Conservation (phyloP, 2,797 vertebrate species). For the Kryptopterus vitreolus region DNA sequence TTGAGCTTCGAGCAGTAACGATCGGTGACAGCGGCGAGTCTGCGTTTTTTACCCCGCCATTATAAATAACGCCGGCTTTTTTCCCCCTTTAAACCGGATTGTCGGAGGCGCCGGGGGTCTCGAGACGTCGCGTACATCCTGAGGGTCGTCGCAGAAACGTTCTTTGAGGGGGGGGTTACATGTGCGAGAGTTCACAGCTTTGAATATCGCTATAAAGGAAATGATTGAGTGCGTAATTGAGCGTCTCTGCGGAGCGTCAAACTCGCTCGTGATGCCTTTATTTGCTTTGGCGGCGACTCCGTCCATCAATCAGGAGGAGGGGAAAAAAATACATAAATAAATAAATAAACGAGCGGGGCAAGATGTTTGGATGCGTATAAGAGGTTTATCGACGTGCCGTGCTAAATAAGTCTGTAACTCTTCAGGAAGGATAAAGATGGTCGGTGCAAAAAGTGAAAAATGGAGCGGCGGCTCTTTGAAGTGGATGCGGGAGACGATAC, state of each 20-base stretch:
- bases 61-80: conserved; percentile 38
- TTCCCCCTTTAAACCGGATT: conserved; percentile 25
- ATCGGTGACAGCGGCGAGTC: conserved; percentile 30
- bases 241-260: conserved; percentile 32
- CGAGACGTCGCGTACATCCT: conserved; percentile 8
- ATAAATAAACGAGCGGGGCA: background rate
- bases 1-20: conserved; percentile 33
- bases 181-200: conserved; percentile 44
- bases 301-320: conserved; percentile 17
- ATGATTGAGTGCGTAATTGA: conserved; percentile 11
- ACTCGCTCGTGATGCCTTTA: conserved; percentile 23
- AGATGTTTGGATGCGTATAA: conserved; percentile 32
- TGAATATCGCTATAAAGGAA: conserved; percentile 38
- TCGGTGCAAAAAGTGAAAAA: conserved; percentile 19
- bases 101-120: conserved; percentile 44
- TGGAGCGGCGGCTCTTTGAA: conserved; percentile 7
- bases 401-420: conserved; percentile 20
- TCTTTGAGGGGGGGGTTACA: background rate
- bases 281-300: conserved; percentile 19
- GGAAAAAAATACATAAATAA: too few species aligned
- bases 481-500: conserved; percentile 1
- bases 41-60: conserved; percentile 15
- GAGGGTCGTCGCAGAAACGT: background rate
- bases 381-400: conserved; percentile 23
- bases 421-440: conserved; percentile 29